These are phyloP conservation scores for Aromia moschata DNA, from an alignment of 2,888 invertebrate genomes.

Conservation along the genomic window DNA sequence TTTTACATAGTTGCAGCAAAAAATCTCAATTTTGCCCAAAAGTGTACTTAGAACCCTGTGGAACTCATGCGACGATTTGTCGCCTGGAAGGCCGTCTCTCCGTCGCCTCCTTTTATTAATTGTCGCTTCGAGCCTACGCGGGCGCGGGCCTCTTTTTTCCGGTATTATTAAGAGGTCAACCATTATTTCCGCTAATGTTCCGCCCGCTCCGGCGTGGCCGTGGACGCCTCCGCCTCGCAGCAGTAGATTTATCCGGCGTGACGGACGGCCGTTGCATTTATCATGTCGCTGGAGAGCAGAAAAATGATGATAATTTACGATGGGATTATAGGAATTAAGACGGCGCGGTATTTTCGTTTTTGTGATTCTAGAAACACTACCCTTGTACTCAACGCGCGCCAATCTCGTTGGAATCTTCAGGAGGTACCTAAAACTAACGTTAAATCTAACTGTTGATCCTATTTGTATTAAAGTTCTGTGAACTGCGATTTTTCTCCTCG, in stretches of 20 bases:
- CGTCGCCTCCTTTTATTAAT: background rate
- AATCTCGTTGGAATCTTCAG: too few relatives aligned
- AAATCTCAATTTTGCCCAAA: too few relatives aligned
- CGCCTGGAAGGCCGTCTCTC: background rate
- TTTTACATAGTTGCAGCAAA: too few relatives aligned
- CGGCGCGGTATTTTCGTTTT: background rate
- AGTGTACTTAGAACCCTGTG: too few relatives aligned
- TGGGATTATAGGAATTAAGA: constrained; percentile 1
- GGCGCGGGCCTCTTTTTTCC: background rate
- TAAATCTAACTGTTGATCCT: too few relatives aligned
- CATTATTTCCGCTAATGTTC: background rate
- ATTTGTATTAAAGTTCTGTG: too few relatives aligned
- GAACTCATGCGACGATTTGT: background rate
- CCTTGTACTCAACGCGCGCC: too few relatives aligned
- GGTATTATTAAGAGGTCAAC: constrained; percentile 1
- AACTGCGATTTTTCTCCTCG: too few relatives aligned
- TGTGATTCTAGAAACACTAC: background rate
- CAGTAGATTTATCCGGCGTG: background rate
- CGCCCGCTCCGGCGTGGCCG: background rate
- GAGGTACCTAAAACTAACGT: too few relatives aligned
- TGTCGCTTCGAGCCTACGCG: background rate
- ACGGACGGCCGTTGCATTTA: background rate
- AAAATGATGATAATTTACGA: background rate
- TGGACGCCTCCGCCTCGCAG: background rate
- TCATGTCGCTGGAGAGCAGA: background rate